These are phyloP conservation scores for Choristoneura rosaceana DNA, from an alignment of 2,888 invertebrate genomes.

Conservation along the genomic window DNA sequence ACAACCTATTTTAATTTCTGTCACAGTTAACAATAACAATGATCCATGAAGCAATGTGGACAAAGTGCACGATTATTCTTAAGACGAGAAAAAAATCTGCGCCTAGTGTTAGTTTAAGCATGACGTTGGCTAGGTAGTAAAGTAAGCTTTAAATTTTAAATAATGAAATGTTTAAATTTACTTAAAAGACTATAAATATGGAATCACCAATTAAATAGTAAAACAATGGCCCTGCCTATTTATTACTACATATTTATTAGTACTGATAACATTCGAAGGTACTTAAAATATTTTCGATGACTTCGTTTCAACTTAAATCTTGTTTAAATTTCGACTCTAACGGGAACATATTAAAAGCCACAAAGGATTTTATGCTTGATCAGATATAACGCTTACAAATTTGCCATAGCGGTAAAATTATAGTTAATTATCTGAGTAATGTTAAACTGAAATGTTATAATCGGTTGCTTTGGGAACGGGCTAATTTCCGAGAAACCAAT, in stretches of 20 bases:
- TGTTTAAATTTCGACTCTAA: constrained; percentile 2
- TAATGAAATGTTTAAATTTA: too few relatives aligned
- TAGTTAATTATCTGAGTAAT: constrained; percentile 34
- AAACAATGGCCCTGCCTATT: background rate
- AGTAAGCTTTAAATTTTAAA: too few relatives aligned
- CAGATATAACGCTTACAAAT: constrained; percentile 16
- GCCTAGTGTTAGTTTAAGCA: too few relatives aligned
- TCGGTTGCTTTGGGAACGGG: constrained; percentile 20
- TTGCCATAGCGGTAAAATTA: constrained; percentile 34
- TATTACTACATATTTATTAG: constrained; percentile 2
- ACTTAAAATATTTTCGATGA: background rate
- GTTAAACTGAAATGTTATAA: constrained; percentile 41
- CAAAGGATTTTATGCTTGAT: background rate
- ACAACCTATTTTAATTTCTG: too few relatives aligned
- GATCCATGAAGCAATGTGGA: too few relatives aligned
- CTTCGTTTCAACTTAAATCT: background rate
- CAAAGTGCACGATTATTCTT: too few relatives aligned
- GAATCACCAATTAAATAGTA: background rate
- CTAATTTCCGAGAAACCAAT: constrained; percentile 35
- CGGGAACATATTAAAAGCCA: background rate
- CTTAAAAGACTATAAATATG: background rate
- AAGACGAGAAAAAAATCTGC: too few relatives aligned
- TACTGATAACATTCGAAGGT: constrained; percentile 3
- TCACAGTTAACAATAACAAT: too few relatives aligned
- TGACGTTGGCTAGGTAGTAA: too few relatives aligned